Percentiles rank a stretch among this genome's conserved stretches.
Conservation (phyloP, 2,888 invertebrate species). For the Trichacis sp. region DNA sequence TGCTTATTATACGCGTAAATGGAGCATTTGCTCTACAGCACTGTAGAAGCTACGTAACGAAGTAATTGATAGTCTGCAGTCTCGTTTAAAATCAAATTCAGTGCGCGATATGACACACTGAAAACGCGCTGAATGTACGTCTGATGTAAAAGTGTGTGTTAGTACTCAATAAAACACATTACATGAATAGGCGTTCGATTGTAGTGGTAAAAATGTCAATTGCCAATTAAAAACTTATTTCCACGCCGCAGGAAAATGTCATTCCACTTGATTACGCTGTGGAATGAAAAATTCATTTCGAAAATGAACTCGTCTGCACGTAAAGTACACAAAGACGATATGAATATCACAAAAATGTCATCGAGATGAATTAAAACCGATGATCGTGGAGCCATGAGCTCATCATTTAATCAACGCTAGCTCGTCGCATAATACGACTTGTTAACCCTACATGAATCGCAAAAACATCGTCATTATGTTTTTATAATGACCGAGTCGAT, state of each 20-base stretch:
- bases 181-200: not conserved
- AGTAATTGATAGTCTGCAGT: conserved; percentile 35
- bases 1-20: not conserved
- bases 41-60: conserved; percentile 25
- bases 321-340: not conserved
- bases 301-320: not conserved
- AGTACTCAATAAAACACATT: not conserved
- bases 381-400: not conserved
- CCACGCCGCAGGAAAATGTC: conserved; percentile 1
- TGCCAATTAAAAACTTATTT: not conserved
- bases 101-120: not conserved
- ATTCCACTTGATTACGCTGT: not conserved
- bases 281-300: not conserved
- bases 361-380: not conserved
- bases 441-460: not conserved
- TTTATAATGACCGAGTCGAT: not conserved
- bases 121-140: not conserved
- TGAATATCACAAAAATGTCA: not conserved
- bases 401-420: conserved; percentile 3
- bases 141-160: not conserved
- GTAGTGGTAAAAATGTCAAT: not conserved
- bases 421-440: not conserved
- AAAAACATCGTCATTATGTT: not conserved
- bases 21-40: not conserved
- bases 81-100: conserved; percentile 36